Evolutionary conservation across 2,797 vertebrate genomes (phyloP).

Genomic region (Hydrolagus colliei): DNA sequence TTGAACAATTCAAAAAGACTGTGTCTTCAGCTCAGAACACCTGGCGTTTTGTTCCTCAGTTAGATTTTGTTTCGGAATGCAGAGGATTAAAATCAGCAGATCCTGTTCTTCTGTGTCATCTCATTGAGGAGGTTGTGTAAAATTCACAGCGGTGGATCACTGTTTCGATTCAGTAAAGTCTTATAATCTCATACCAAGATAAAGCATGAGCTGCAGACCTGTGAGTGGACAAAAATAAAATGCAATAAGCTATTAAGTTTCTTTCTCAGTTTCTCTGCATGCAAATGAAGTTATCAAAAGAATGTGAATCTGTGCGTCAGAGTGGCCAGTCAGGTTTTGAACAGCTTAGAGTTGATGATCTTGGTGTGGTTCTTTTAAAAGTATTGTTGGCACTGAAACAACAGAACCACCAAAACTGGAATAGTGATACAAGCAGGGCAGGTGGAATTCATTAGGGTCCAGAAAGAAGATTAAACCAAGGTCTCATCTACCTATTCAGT

Average conservation of each 20-base stretch:
- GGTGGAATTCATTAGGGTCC: neutral
- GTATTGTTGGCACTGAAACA: neutral
- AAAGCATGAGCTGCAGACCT: neutral
- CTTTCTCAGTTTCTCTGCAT: neutral
- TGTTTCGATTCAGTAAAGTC: neutral
- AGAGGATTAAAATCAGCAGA: neutral
- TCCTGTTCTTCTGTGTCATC: neutral
- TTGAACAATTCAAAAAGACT: neutral
- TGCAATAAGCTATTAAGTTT: neutral
- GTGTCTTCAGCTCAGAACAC: neutral
- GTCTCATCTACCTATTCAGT: too few relatives aligned
- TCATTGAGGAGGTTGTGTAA: neutral
- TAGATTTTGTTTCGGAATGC: neutral
- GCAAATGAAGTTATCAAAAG: slow-evolving; percentile 19
- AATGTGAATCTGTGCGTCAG: neutral
- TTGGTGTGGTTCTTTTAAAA: neutral
- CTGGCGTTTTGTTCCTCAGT: neutral
- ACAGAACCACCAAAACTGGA: too few relatives aligned
- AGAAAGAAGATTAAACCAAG: too few relatives aligned
- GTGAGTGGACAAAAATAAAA: neutral
- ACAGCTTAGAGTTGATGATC: neutral
- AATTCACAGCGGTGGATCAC: neutral
- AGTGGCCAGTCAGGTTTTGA: slow-evolving; percentile 11
- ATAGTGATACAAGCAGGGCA: neutral
- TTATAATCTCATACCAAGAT: neutral